Percentiles rank a stretch among this genome's conserved stretches.
Conservation (phyloP, 2,113 vertebrate species). For the Poicephalus gulielmi region DNA sequence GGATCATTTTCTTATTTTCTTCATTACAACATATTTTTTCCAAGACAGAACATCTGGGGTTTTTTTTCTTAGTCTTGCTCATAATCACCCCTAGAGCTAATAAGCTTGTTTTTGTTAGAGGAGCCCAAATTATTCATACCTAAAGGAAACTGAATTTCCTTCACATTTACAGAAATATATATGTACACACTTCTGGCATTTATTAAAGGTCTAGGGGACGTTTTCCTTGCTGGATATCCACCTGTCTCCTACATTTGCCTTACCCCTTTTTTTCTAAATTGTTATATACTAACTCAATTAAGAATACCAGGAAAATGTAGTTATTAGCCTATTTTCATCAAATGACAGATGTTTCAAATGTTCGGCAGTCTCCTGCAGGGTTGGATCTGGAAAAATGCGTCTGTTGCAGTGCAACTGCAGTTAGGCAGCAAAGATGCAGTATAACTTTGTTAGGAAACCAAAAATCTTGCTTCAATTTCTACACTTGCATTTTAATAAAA, state of each 20-base stretch:
- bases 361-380: not conserved
- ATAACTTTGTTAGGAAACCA: not conserved
- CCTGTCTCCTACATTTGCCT: not conserved
- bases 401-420: constrained; percentile 5
- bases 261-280: not conserved
- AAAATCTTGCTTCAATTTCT: not conserved
- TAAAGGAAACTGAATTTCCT: not conserved
- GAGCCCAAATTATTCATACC: not conserved
- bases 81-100: not conserved
- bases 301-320: not conserved
- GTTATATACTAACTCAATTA: not conserved
- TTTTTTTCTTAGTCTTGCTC: not conserved
- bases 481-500: not conserved
- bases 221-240: not conserved
- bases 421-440: not conserved
- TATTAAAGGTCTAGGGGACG: not conserved
- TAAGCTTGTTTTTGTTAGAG: not conserved
- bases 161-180: not conserved
- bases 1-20: not conserved
- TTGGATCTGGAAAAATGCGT: constrained; percentile 6
- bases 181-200: not conserved
- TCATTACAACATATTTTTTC: not conserved
- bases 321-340: not conserved
- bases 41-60: not conserved
- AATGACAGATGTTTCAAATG: constrained; percentile 8